Evolutionary conservation across 1,140 invertebrate species (phyloP).

Genomic region (Lamellibrachia luymesi): DNA sequence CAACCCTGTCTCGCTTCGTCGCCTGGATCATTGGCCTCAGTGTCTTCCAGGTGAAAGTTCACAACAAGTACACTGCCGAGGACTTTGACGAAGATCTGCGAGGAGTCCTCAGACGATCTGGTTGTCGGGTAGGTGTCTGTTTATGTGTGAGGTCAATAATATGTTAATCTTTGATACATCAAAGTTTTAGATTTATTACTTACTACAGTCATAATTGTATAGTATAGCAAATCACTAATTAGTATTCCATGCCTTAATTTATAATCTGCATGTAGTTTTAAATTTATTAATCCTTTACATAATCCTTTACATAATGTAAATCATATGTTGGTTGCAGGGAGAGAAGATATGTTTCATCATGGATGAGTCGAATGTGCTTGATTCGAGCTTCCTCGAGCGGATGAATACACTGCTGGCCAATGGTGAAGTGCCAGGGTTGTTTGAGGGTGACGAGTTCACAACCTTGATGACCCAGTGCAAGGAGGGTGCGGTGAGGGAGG

Average conservation of each 20-base stretch:
- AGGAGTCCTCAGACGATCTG: slow-evolving; percentile 86
- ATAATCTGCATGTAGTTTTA: background rate
- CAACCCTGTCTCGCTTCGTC: slow-evolving; percentile 96
- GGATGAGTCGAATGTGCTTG: slow-evolving; percentile 98
- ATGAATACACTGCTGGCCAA: slow-evolving; percentile 99
- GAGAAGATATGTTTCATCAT: slow-evolving; percentile 99
- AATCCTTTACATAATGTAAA: background rate
- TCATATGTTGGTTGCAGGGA: slow-evolving; percentile 59
- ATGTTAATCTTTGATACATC: too few species aligned
- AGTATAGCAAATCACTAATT: too few species aligned
- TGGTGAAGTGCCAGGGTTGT: slow-evolving; percentile 83
- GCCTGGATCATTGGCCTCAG: slow-evolving; percentile 99
- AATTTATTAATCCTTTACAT: background rate
- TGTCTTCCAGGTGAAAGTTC: slow-evolving; percentile 88
- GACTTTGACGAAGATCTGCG: slow-evolving; percentile 99
- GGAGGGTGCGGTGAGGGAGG: slow-evolving; percentile 96
- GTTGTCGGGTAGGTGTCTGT: slow-evolving; percentile 71
- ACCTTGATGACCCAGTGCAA: slow-evolving; percentile 99
- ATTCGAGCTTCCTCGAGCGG: slow-evolving; percentile 96
- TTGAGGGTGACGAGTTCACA: slow-evolving; percentile 89
- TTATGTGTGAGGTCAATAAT: background rate
- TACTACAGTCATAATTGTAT: too few species aligned
- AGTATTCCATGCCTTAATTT: background rate
- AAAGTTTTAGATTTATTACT: too few species aligned
- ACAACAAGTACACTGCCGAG: slow-evolving; percentile 97